Evolutionary conservation across 1,140 invertebrate species (phyloP).

Genomic region (Caenorhabditis inopinata): DNA sequence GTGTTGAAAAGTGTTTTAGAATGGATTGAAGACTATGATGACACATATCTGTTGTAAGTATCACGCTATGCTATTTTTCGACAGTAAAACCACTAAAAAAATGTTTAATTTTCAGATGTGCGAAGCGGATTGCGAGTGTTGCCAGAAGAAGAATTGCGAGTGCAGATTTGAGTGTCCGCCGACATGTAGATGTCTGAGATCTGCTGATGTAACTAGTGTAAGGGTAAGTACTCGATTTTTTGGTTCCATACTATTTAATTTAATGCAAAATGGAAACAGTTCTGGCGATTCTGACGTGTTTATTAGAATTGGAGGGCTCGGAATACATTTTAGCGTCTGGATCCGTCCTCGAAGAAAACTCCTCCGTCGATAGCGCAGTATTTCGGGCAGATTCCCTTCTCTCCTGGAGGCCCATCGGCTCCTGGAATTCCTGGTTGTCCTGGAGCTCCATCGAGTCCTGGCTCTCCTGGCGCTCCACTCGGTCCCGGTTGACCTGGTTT

Average conservation of each 20-base stretch:
- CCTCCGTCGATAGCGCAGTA: conserved; percentile 28
- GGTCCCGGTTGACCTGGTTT: conserved; percentile 6
- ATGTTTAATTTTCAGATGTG: conserved; percentile 28
- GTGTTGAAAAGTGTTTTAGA: no score
- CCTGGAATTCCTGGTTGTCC: conserved; percentile 18
- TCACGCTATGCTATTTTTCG: no score
- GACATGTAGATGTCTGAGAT: conserved; percentile 5
- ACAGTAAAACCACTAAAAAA: no score
- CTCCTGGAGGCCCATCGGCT: conserved; percentile 21
- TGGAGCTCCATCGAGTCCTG: conserved; percentile 23
- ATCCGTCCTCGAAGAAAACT: conserved; percentile 28
- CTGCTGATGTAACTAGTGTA: neutral
- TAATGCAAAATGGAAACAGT: neutral
- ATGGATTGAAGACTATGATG: no score
- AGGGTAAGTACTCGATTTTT: neutral
- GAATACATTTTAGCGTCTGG: neutral
- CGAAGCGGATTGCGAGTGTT: conserved; percentile 15
- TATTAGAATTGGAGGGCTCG: neutral
- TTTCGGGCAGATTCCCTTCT: conserved; percentile 28
- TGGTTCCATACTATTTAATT: no score
- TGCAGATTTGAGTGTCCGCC: conserved; percentile 10
- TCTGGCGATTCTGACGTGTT: neutral
- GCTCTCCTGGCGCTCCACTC: conserved; percentile 16
- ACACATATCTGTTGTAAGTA: no score
- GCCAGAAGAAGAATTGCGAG: neutral